Evolutionary conservation across 2,113 vertebrate genomes (phyloP).

Genomic region (Eclectus roratus): DNA sequence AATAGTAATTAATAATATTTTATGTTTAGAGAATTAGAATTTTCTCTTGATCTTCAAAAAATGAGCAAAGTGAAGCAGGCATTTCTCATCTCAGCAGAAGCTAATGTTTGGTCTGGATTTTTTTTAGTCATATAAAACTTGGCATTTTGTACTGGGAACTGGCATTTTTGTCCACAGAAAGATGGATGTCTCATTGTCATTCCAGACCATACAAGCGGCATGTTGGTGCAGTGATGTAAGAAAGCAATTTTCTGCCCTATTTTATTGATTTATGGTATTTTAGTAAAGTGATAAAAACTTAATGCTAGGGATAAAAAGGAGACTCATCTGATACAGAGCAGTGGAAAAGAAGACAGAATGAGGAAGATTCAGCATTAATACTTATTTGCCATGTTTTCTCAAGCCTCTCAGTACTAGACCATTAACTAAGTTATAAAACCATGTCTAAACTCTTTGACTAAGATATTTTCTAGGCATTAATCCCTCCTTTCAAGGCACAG

Average conservation of each 20-base stretch:
- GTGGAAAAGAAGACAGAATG: slow-evolving; percentile 6
- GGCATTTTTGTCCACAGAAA: slow-evolving; percentile 33
- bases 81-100: slow-evolving; percentile 22
- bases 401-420: not conserved
- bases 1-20: slow-evolving; percentile 43
- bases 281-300: slow-evolving; percentile 67
- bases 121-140: not conserved
- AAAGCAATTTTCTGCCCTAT: slow-evolving; percentile 70
- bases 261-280: slow-evolving; percentile 69
- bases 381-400: not conserved
- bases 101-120: not conserved
- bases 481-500: not conserved
- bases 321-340: slow-evolving; percentile 2
- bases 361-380: not conserved
- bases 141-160: slow-evolving; percentile 11
- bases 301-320: slow-evolving; percentile 51
- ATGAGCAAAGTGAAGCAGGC: not conserved
- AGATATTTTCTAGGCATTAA: not conserved
- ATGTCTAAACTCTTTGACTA: not conserved
- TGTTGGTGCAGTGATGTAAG: slow-evolving; percentile 66
- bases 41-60: slow-evolving; percentile 47
- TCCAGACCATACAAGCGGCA: slow-evolving; percentile 32
- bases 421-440: not conserved
- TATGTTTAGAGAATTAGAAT: slow-evolving; percentile 32
- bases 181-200: slow-evolving; percentile 67